These are phyloP conservation scores for Zygogramma bicolorata DNA, from an alignment of 2,888 invertebrate species.

Conservation along the genomic window DNA sequence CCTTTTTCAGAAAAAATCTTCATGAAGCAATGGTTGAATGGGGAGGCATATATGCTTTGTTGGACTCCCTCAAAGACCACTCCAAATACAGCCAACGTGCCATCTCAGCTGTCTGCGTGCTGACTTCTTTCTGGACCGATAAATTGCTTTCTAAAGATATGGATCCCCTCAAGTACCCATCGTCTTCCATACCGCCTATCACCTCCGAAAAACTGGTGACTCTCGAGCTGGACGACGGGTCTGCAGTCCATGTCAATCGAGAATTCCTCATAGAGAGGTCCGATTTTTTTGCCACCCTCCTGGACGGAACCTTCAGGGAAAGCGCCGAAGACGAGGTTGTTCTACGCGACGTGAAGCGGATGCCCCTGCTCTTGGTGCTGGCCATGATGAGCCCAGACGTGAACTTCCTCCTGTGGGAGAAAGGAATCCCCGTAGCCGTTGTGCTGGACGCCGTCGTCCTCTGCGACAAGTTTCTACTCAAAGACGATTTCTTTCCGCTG, in stretches of 20 bases:
- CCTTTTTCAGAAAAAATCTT: too few species aligned
- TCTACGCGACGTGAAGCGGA: conserved; percentile 66
- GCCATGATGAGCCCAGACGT: conserved; percentile 67
- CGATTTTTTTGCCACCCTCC: conserved; percentile 79
- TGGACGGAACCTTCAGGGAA: conserved; percentile 81
- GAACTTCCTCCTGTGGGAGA: neutral
- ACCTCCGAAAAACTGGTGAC: conserved; percentile 65
- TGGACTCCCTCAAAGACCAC: too few species aligned
- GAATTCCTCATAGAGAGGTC: conserved; percentile 74
- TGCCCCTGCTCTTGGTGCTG: conserved; percentile 69
- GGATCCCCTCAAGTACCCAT: too few species aligned
- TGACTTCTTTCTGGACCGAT: too few species aligned
- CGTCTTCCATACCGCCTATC: too few species aligned
- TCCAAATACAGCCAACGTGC: too few species aligned
- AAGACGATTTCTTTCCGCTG: conserved; percentile 68
- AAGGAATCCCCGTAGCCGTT: too few species aligned
- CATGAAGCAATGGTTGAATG: too few species aligned
- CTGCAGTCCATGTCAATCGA: conserved; percentile 73
- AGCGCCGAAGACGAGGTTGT: conserved; percentile 71
- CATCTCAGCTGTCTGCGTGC: too few species aligned
- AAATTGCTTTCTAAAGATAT: too few species aligned
- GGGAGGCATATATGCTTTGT: too few species aligned
- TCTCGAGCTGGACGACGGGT: conserved; percentile 76
- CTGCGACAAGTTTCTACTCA: conserved; percentile 72
- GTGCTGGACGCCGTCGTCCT: conserved; percentile 71